These are phyloP conservation scores for Holothuria scabra DNA, from an alignment of 53 echinoderm and acorn worm genomes.

Conservation along the genomic window DNA sequence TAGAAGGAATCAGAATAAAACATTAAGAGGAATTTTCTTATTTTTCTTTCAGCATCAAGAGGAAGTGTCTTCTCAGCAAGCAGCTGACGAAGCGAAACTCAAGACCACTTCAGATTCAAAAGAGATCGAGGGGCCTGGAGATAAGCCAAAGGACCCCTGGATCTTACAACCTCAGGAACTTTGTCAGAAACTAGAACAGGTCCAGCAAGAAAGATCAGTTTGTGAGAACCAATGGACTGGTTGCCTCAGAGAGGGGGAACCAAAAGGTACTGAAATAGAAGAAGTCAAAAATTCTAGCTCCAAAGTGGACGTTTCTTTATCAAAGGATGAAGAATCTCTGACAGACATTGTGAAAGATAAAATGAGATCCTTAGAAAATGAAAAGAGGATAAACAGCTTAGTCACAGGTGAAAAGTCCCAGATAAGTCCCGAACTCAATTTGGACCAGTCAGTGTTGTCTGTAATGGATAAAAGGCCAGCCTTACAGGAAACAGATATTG, in stretches of 20 bases:
- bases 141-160: slow-evolving; percentile 62
- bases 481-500: slow-evolving; percentile 40
- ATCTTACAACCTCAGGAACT: slow-evolving; percentile 82
- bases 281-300: slow-evolving; percentile 11
- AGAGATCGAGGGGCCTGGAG: not conserved
- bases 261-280: slow-evolving; percentile 18
- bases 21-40: not conserved
- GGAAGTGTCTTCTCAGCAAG: not conserved
- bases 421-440: not conserved
- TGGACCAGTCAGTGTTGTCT: not conserved
- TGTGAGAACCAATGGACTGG: not conserved
- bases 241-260: slow-evolving; percentile 11
- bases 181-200: slow-evolving; percentile 69
- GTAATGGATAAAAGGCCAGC: slow-evolving; percentile 3
- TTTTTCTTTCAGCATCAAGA: slow-evolving; percentile 27
- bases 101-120: not conserved
- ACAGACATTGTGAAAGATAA: slow-evolving; percentile 10
- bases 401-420: slow-evolving; percentile 15
- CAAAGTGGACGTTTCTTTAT: slow-evolving; percentile 39
- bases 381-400: slow-evolving; percentile 4
- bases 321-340: slow-evolving; percentile 6
- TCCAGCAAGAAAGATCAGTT: slow-evolving; percentile 63
- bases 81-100: not conserved
- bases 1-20: not conserved
- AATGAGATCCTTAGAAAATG: slow-evolving; percentile 18